Base-by-base conservation (phyloP, 1,140 invertebrate species). In the Anastatus disparis region DNA sequence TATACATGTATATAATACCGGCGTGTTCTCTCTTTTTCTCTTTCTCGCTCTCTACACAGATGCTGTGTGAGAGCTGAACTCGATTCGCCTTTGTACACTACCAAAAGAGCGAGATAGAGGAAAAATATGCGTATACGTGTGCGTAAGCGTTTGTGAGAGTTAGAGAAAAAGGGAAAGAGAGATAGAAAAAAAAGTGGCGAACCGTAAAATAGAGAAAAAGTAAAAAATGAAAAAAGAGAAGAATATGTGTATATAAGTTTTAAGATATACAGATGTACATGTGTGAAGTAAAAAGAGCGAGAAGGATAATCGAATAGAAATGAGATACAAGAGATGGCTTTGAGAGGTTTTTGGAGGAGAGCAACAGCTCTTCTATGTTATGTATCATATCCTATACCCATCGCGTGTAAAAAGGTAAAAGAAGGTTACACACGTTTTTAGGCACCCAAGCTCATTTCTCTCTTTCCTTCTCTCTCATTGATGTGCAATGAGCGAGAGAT, bases 251-350 rank as follows among this genome's bases (percentile, higher is more conserved):
- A n/a, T n/a, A n/a, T n/a, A n/a, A n/a, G n/a, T n/a, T n/a, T n/a
- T n/a, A n/a, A n/a, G n/a, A n/a, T n/a, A n/a, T n/a, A n/a, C n/a
- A n/a, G n/a, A n/a, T n/a, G n/a, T n/a, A n/a, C n/a, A n/a, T n/a
- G n/a, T n/a, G n/a, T n/a, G n/a, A n/a, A n/a, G n/a, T n/a, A n/a
- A n/a, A n/a, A n/a, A n/a, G 61, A 15, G 20, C 10, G 46, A 35
- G 29, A 52, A 20, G 29, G 20, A 52, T 64, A 52, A 64, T 64
- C 46, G 61, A 64, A 64, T 64, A 50, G 42, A 22, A 27, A 20
- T 13, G 22, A 17, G 15, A 38, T 24, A 38, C 6, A 26, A 26
- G 12, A 29, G 35, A 42, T 24, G 3, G 24, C 26, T 42, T 42
- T 42, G 20, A 50, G 35, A 65, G 50, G 13, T 40, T 55, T 53